phyloP scores from a whole-genome alignment of 2,797 vertebrate genomes.

The Aeoliscus strigatus region DNA sequence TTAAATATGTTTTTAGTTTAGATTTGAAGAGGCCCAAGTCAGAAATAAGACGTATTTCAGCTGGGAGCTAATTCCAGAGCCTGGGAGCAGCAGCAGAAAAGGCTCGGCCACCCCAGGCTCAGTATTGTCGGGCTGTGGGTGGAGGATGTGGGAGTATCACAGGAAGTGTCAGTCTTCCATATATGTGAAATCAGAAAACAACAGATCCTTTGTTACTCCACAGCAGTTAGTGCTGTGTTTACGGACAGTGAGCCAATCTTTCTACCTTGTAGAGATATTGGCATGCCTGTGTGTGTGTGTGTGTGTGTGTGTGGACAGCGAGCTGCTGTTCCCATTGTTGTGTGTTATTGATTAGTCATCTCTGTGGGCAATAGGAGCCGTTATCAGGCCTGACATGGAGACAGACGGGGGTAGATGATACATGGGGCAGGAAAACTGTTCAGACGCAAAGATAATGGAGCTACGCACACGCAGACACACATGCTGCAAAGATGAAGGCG shows the following conservation, averaged over 20 bases:
- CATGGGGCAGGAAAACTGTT: conserved; percentile 73
- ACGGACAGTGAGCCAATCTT: conserved; percentile 63
- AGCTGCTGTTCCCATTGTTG: conserved; percentile 67
- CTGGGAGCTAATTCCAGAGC: no score
- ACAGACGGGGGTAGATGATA: conserved; percentile 75
- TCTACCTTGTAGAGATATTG: conserved; percentile 29
- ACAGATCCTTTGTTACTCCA: conserved; percentile 57
- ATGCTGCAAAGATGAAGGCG: conserved; percentile 42
- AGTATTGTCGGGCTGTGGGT: conserved; percentile 9
- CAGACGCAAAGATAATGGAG: conserved; percentile 77
- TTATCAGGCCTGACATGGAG: conserved; percentile 74
- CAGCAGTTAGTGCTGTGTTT: conserved; percentile 60
- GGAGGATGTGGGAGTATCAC: conserved; percentile 1
- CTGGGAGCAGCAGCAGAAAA: no score
- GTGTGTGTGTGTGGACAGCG: conserved; percentile 26
- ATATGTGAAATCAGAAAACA: conserved; percentile 57
- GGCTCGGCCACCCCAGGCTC: no score
- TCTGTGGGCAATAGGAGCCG: conserved; percentile 75
- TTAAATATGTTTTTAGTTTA: no score
- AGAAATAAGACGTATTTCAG: no score
- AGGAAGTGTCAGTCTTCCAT: conserved; percentile 37
- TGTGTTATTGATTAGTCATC: conserved; percentile 80
- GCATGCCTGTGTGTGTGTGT: conserved; percentile 18
- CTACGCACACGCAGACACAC: conserved; percentile 35
- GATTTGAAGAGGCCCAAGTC: no score